phyloP scores from a whole-genome alignment of 2,113 vertebrate species.

The Syrmaticus mikado region DNA sequence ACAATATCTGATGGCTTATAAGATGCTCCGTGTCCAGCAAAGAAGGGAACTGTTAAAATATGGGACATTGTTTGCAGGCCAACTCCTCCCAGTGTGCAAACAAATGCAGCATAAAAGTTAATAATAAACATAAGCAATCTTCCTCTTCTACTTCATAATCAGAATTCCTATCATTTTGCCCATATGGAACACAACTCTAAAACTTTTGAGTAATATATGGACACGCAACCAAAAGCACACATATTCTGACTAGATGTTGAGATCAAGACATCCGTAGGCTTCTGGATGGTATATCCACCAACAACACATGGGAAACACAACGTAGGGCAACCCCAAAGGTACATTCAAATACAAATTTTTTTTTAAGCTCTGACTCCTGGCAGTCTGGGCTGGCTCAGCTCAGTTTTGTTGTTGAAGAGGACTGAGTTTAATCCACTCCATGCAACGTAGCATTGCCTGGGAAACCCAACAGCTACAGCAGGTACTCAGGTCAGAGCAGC shows the following conservation, averaged over 20 bases:
- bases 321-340: neutral
- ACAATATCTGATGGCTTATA: neutral
- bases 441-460: neutral
- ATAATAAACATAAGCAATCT: neutral
- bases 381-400: neutral
- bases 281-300: neutral
- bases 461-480: neutral
- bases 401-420: neutral
- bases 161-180: neutral
- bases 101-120: neutral
- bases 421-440: neutral
- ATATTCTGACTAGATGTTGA: neutral
- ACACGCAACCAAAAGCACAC: neutral
- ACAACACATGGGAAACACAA: neutral
- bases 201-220: neutral
- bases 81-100: neutral
- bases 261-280: neutral
- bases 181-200: neutral
- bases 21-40: neutral
- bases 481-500: neutral
- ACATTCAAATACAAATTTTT: neutral
- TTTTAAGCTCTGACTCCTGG: neutral
- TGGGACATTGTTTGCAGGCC: neutral
- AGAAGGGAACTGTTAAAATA: neutral
- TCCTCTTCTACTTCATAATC: neutral